Base-by-base conservation (phyloP, 1,140 invertebrate genomes). In the Lordiphosa collinella region DNA sequence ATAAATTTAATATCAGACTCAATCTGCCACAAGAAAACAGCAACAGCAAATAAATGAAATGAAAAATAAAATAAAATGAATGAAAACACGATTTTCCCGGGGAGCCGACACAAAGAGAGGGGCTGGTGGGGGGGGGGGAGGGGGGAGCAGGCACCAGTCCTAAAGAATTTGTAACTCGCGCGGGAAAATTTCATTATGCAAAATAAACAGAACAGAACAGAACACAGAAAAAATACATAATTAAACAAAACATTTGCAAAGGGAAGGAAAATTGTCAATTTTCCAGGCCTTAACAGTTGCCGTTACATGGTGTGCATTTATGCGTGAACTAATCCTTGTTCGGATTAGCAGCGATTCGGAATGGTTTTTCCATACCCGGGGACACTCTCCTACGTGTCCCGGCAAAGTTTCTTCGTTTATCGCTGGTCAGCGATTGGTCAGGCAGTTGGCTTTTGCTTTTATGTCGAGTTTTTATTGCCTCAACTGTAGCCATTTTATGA, bases 1-100 rank as follows among this genome's bases (percentile, higher is more conserved):
- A 79, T 79, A 80, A 79, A 79, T 79, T 74, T 62, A 80, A 79
- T 75, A 80, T 79, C 76, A 75, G 70, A 66, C 70, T 57, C 75
- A 79, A 79, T 82, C 75, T 79, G 76, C 65, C 47, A 47, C 47
- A 63, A 56, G 38, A 62, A 55, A 18, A 78, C 41, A 68, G 47
- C 12, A 22, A 22, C 40, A 18, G 6, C 22, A 25, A 18, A 18
- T 18, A 18, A 18, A 18, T 18, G 18, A 18, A 18, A 18, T 18
- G 18, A 18, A 40, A 40, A 40, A 40, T 10, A 40, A 40, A 40
- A 40, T 10, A 25, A 41, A 25, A 43, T 7, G 11, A 43, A 25
- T 22, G 10, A 12, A 13, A 38, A 38, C 13, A 37, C 35, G 3
- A 18, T 9, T 10, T 18, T 18, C 18, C 18, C 18, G 18, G 18